phyloP scores from a whole-genome alignment of 2,113 vertebrate genomes.

The Sylvia atricapilla region DNA sequence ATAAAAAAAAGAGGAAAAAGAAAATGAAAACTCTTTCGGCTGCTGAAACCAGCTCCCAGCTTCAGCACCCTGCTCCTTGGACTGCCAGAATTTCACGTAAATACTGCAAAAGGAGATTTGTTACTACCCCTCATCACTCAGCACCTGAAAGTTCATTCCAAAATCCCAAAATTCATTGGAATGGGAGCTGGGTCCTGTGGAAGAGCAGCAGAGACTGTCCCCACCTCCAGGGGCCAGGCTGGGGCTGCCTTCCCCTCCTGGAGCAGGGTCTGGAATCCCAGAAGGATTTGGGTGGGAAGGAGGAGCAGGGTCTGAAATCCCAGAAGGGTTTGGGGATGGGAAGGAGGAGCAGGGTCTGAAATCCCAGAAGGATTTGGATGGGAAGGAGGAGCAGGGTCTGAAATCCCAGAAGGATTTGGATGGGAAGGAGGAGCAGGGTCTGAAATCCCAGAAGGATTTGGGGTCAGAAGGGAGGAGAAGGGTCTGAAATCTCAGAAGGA shows the following conservation, averaged over 20 bases:
- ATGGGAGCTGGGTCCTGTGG: not conserved
- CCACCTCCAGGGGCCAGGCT: not conserved
- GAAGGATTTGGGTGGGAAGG: too few species aligned
- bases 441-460: too few species aligned
- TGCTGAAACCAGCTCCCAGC: not conserved
- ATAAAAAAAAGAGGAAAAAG: not conserved
- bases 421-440: too few species aligned
- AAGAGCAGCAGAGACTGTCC: not conserved
- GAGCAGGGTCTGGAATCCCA: not conserved
- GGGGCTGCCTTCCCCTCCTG: not conserved
- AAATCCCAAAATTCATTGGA: accelerated
- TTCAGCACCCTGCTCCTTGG: not conserved
- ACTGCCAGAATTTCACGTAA: not conserved
- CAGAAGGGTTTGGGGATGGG: too few species aligned
- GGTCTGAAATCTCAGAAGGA: too few species aligned
- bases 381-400: too few species aligned
- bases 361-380: too few species aligned
- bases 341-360: too few species aligned
- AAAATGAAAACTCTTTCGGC: not conserved
- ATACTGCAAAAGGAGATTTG: not conserved
- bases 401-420: too few species aligned
- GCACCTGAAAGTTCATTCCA: not conserved
- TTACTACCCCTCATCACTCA: not conserved
- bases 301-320: not conserved
- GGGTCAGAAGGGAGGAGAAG: too few species aligned